These are phyloP conservation scores for Octopus bimaculoides DNA, from an alignment of 1,140 invertebrate species.

Conservation along the genomic window DNA sequence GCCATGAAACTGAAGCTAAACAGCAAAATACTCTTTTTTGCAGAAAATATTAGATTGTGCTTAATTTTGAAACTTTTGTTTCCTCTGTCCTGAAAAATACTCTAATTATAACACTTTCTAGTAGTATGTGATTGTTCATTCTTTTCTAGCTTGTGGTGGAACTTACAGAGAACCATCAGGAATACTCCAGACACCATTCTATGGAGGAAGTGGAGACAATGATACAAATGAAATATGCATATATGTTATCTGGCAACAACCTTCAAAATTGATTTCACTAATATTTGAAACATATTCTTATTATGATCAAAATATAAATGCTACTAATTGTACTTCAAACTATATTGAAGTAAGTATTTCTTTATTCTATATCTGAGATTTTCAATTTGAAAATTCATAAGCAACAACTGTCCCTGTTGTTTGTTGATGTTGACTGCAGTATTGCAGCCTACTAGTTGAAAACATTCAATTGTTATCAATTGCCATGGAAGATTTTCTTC, in stretches of 20 bases:
- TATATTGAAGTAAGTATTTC: slow-evolving; percentile 68
- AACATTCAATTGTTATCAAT: too few species aligned
- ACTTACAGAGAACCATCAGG: slow-evolving; percentile 46
- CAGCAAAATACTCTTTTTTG: too few species aligned
- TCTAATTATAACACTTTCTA: background rate
- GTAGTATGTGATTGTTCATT: slow-evolving; percentile 16
- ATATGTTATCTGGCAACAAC: slow-evolving; percentile 86
- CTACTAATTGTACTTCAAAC: slow-evolving; percentile 93
- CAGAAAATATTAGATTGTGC: too few species aligned
- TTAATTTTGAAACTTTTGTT: too few species aligned
- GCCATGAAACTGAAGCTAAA: too few species aligned
- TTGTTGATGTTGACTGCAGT: too few species aligned
- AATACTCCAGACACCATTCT: slow-evolving; percentile 70
- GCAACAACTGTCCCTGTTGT: too few species aligned
- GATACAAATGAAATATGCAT: slow-evolving; percentile 90
- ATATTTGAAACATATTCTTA: slow-evolving; percentile 65
- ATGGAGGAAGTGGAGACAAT: slow-evolving; percentile 82
- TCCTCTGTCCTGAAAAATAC: too few species aligned
- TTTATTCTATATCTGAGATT: too few species aligned
- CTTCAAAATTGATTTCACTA: slow-evolving; percentile 73
- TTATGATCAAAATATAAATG: slow-evolving; percentile 75
- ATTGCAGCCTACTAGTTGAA: too few species aligned
- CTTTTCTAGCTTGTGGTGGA: slow-evolving; percentile 55
- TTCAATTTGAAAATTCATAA: too few species aligned
- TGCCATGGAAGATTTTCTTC: too few species aligned